These are phyloP conservation scores for Paraescarpia echinospica DNA, from an alignment of 1,140 invertebrate species.

Conservation along the genomic window DNA sequence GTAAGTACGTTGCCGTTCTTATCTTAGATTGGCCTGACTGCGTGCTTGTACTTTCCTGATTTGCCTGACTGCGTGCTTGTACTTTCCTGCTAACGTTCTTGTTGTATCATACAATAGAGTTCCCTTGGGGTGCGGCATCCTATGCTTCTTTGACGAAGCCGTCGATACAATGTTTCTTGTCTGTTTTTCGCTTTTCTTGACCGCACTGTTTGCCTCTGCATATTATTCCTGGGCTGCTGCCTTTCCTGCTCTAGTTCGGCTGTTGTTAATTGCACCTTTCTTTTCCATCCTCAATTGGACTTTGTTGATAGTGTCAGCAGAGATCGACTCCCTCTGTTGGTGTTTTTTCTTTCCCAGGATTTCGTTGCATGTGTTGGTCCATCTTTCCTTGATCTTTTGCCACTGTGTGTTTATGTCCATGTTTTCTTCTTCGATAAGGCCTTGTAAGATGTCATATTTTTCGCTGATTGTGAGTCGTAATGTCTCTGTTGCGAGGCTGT, in stretches of 20 bases:
- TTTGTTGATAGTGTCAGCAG: background rate
- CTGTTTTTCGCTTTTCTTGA: constrained; percentile 15
- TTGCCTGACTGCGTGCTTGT: too few species aligned
- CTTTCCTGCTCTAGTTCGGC: too few species aligned
- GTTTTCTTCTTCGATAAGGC: too few species aligned
- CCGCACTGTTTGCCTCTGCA: constrained; percentile 17
- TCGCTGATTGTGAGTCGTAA: background rate
- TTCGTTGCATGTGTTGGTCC: too few species aligned
- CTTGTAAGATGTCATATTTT: background rate
- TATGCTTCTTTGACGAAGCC: background rate
- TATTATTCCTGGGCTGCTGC: too few species aligned
- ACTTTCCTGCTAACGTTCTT: too few species aligned
- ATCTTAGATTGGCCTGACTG: background rate
- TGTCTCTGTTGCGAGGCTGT: background rate
- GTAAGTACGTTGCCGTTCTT: too few species aligned
- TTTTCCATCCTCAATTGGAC: background rate
- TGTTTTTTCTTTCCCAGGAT: too few species aligned
- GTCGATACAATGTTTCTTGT: background rate
- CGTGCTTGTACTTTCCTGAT: background rate
- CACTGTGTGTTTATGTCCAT: too few species aligned
- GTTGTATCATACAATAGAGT: background rate
- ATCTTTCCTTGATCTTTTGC: too few species aligned
- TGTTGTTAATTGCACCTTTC: too few species aligned
- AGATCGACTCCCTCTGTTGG: too few species aligned
- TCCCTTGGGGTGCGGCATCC: background rate